Base-by-base conservation (phyloP, 2,113 vertebrate genomes). In the Puffinus mauretanicus region DNA sequence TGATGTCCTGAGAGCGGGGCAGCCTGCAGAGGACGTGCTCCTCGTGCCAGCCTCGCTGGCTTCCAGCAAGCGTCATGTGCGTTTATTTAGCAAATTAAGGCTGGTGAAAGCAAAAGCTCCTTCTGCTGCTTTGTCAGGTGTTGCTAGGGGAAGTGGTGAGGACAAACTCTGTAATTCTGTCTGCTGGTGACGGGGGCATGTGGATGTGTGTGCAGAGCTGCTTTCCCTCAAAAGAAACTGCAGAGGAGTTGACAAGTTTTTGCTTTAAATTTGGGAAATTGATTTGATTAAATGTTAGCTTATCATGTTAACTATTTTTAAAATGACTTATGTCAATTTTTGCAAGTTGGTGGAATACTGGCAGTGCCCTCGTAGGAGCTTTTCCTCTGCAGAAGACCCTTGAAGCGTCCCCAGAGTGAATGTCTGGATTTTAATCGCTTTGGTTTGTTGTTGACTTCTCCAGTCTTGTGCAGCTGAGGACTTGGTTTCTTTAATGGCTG, bases 11-110 rank as follows among this genome's bases (percentile, higher is more conserved):
- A 1, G 10, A 16, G 51, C 2, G 3, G 58, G 17, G 58, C 5
- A 2, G 24, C 24, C 1, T 3, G 29, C 14, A 1, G 58, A 36
- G 57, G 27, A 9, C 12, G 4, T 18, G 71, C 26, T 38, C 27
- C 65, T 42, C 3, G 3, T 2, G 11, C 40, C 40, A 40, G 40
- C 40, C 40, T 13, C 40, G 11, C 40, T 6, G n/a, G 9, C 46
- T 66, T 36, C 62, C 57, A 15, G 7, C 1, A 2, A 11, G n/a
- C 0, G 9, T 27, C 13, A 0, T 2, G 26, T 12, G 57, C 4
- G 2, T 38, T 61, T 30, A 3, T 29, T 52, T 13, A 18, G 72
- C 72, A 64, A 46, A 52, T n/a, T 20, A 2, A 62, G 61, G 78
- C 79, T 40, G 69, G 12, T 4, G 49, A 10, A 30, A 52, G 69